phyloP scores from a whole-genome alignment of 2,888 invertebrate species.

The Ephialtes manifestator region DNA sequence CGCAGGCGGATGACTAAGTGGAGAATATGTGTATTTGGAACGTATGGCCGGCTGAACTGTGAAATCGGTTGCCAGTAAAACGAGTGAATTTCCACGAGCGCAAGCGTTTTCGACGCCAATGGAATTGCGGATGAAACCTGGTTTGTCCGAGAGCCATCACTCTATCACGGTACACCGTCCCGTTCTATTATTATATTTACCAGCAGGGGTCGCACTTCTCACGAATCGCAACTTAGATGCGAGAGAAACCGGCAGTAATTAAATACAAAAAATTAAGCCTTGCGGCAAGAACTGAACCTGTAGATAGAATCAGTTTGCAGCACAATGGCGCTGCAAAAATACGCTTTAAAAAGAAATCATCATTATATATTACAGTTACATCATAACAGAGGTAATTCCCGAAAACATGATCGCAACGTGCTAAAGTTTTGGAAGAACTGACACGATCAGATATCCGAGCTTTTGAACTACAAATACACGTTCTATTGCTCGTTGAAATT shows the following conservation, averaged over 20 bases:
- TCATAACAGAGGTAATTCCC: not conserved
- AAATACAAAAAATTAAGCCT: slow-evolving; percentile 64
- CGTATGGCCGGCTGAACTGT: slow-evolving; percentile 29
- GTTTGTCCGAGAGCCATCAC: slow-evolving; percentile 11
- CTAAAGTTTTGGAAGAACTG: slow-evolving; percentile 7
- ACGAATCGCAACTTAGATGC: slow-evolving; percentile 47
- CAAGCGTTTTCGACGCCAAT: slow-evolving; percentile 24
- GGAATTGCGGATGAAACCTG: slow-evolving; percentile 42
- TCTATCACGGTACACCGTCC: slow-evolving; percentile 7
- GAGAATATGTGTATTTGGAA: slow-evolving; percentile 23
- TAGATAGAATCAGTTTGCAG: no score
- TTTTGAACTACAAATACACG: slow-evolving; percentile 26
- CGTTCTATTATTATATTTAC: slow-evolving; percentile 60
- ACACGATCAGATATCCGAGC: slow-evolving; percentile 11
- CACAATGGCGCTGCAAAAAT: no score
- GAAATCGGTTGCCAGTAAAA: slow-evolving; percentile 56
- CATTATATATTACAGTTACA: no score
- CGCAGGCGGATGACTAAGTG: slow-evolving; percentile 7
- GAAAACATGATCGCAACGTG: not conserved
- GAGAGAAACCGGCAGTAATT: slow-evolving; percentile 45
- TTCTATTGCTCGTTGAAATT: slow-evolving; percentile 10
- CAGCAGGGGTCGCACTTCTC: slow-evolving; percentile 1
- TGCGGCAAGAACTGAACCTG: no score
- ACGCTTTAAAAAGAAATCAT: slow-evolving; percentile 3
- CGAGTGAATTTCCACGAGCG: slow-evolving; percentile 49